Conservation (phyloP, 2,797 vertebrate species). For the Loriculus beryllinus region DNA sequence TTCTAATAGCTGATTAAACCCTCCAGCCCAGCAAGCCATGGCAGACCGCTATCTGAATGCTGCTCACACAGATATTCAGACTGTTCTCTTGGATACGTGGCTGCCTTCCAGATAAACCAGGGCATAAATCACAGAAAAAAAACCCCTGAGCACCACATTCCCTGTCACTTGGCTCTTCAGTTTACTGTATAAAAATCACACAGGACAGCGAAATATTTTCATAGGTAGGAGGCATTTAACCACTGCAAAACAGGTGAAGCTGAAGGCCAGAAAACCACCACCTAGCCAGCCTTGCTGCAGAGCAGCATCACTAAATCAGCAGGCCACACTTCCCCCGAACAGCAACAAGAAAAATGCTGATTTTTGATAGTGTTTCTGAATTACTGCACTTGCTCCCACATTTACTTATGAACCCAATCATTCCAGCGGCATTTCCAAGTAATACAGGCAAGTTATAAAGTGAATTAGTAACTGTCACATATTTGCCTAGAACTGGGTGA, state of each 20-base stretch:
- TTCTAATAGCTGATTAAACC: conserved; percentile 4
- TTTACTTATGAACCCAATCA: neutral
- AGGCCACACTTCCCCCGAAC: neutral
- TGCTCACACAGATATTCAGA: neutral
- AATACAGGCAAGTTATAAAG: neutral
- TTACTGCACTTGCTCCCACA: neutral
- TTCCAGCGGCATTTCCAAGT: neutral
- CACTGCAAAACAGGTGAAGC: neutral
- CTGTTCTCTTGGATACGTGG: neutral
- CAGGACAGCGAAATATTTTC: conserved; percentile 26
- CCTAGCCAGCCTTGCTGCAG: neutral
- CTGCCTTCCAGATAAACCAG: neutral
- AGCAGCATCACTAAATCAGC: neutral
- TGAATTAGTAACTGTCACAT: neutral
- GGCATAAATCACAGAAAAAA: neutral
- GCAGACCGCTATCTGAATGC: neutral
- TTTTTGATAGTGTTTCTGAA: neutral
- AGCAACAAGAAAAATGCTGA: neutral
- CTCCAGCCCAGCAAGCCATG: neutral
- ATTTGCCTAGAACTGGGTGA: neutral
- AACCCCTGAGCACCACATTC: neutral
- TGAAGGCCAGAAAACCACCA: neutral
- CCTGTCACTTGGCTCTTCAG: neutral
- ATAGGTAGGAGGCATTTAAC: conserved; percentile 6
- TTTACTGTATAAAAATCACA: neutral